Percentiles rank a stretch among this genome's conserved stretches.
Evolutionary conservation across 2,888 invertebrate genomes (phyloP).

Genomic region (Mythimna pallens): DNA sequence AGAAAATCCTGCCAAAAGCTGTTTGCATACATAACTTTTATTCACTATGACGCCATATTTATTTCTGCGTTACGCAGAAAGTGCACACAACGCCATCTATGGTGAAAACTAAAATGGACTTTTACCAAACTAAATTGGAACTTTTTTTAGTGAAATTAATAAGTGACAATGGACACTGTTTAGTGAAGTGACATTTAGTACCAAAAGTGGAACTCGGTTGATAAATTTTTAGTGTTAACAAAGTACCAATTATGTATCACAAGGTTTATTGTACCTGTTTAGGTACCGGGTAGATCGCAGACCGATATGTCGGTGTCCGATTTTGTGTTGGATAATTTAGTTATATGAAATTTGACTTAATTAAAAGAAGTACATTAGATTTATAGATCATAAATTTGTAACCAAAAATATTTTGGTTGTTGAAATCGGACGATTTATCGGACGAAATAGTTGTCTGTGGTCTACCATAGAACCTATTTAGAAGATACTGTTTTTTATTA

Average conservation of each 20-base stretch:
- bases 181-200: slow-evolving; percentile 57
- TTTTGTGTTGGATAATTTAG: slow-evolving; percentile 6
- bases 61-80: background rate
- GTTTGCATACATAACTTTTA: background rate
- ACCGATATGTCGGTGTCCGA: slow-evolving; percentile 6
- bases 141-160: slow-evolving; percentile 63
- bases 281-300: background rate
- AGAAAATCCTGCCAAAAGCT: background rate
- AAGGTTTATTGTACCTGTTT: slow-evolving; percentile 8
- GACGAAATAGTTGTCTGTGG: background rate
- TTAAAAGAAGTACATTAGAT: slow-evolving; percentile 6
- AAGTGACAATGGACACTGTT: slow-evolving; percentile 57
- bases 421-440: slow-evolving; percentile 1
- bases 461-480: slow-evolving; percentile 18
- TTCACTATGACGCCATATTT: slow-evolving; percentile 21
- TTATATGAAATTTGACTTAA: background rate
- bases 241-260: slow-evolving; percentile 35
- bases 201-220: slow-evolving; percentile 47
- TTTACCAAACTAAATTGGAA: slow-evolving; percentile 49
- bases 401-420: slow-evolving; percentile 6
- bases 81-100: slow-evolving; percentile 16
- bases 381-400: background rate
- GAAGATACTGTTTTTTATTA: slow-evolving; percentile 18
- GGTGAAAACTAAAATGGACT: slow-evolving; percentile 38
- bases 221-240: slow-evolving; percentile 56